Percentiles rank a stretch among this genome's conserved stretches.
phyloP scores from a whole-genome alignment of 2,797 vertebrate genomes.

The Philypnodon macrostomus region DNA sequence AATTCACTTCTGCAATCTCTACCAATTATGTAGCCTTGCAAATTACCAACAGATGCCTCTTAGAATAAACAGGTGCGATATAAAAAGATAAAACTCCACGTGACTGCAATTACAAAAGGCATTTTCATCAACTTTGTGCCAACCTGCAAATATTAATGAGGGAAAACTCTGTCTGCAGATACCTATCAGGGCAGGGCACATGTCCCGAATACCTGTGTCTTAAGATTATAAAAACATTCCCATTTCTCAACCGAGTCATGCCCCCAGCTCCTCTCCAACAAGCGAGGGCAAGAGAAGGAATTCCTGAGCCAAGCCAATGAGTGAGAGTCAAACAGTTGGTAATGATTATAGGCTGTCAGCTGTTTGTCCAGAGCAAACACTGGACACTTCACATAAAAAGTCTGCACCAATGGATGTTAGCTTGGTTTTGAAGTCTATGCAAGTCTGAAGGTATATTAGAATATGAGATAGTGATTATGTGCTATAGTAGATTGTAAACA shows the following conservation, averaged over 20 bases:
- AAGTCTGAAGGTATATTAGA: too few relatives aligned
- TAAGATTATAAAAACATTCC: slow-evolving; percentile 34
- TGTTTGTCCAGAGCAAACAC: slow-evolving; percentile 23
- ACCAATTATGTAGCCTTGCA: too few relatives aligned
- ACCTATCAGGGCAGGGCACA: slow-evolving; percentile 36
- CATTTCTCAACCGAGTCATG: slow-evolving; percentile 10
- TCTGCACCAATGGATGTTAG: neutral
- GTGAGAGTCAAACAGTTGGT: slow-evolving; percentile 14
- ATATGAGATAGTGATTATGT: too few relatives aligned
- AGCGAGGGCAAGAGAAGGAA: slow-evolving; percentile 59
- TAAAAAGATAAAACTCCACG: neutral
- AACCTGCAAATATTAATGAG: slow-evolving; percentile 10
- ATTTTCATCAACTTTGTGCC: too few relatives aligned
- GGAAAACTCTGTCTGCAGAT: slow-evolving; percentile 13
- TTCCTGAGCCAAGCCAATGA: slow-evolving; percentile 46
- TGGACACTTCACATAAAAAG: slow-evolving; percentile 1
- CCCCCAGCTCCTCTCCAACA: slow-evolving; percentile 30
- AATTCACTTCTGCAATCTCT: too few relatives aligned
- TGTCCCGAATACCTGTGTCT: slow-evolving; percentile 32
- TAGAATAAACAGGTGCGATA: too few relatives aligned
- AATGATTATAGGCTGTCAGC: slow-evolving; percentile 36
- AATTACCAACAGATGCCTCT: neutral
- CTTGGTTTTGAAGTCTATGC: too few relatives aligned
- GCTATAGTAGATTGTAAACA: too few relatives aligned
- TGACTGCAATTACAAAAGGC: slow-evolving; percentile 8